Conservation (phyloP, 2,888 invertebrate species). For the Apodemia zela region DNA sequence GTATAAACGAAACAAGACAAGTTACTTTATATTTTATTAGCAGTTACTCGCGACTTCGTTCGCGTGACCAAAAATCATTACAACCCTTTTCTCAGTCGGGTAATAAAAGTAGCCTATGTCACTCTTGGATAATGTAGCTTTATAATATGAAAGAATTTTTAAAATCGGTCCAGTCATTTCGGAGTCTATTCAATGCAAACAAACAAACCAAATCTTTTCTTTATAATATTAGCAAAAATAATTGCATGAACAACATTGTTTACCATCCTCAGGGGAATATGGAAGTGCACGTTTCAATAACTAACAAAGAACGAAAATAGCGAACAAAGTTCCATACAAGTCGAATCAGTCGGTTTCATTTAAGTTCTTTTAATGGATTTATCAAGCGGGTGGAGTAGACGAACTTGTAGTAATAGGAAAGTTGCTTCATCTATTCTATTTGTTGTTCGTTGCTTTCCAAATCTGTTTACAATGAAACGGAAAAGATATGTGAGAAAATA, state of each 20-base stretch:
- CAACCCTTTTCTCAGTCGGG: too few species aligned
- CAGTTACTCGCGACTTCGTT: too few species aligned
- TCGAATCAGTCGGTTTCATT: conserved; percentile 31
- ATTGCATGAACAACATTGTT: conserved; percentile 13
- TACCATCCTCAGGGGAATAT: conserved; percentile 6
- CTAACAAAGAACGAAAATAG: conserved; percentile 22
- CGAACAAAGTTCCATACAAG: conserved; percentile 29
- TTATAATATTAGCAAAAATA: too few species aligned
- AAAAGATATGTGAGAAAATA: conserved; percentile 17
- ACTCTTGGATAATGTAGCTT: too few species aligned
- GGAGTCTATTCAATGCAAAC: too few species aligned
- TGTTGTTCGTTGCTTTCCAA: conserved; percentile 27
- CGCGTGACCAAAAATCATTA: too few species aligned
- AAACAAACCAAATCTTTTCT: too few species aligned
- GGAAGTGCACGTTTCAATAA: conserved; percentile 9
- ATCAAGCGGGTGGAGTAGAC: conserved; percentile 28
- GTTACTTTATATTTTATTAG: background rate
- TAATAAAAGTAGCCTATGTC: too few species aligned
- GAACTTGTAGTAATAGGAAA: conserved; percentile 27
- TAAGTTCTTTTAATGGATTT: conserved; percentile 33
- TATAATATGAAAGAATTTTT: too few species aligned
- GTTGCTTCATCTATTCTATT: conserved; percentile 25
- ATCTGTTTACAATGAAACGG: conserved; percentile 24
- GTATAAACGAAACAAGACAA: background rate
- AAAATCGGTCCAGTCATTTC: too few species aligned